These are phyloP conservation scores for Ditylenchus dipsaci DNA, from an alignment of 1,140 invertebrate genomes.

Conservation along the genomic window DNA sequence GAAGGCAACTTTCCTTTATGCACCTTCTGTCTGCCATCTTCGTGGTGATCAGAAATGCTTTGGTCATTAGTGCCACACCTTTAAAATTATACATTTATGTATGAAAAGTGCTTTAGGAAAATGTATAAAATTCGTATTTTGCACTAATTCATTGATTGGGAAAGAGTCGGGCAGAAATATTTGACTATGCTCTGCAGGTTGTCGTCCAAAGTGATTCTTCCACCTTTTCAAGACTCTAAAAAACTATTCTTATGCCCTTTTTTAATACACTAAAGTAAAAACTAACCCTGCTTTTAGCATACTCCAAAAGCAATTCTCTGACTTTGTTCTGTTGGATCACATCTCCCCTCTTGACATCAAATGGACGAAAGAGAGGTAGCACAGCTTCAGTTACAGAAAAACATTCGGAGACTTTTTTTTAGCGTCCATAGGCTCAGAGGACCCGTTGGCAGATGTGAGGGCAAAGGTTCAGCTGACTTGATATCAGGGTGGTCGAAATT, in stretches of 20 bases:
- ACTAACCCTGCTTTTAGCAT: conserved; percentile 17
- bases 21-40: conserved; percentile 25
- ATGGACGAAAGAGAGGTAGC: conserved; percentile 10
- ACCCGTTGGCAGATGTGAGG: neutral
- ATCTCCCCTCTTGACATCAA: conserved; percentile 19
- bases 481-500: conserved; percentile 35
- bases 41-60: conserved; percentile 21
- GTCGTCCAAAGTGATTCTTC: conserved; percentile 23
- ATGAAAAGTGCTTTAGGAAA: too few relatives aligned
- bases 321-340: conserved; percentile 27
- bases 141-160: conserved; percentile 30
- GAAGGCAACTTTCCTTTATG: conserved; percentile 12
- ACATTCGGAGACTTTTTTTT: conserved; percentile 25
- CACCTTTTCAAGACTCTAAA: neutral
- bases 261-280: neutral
- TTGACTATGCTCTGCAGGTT: conserved; percentile 26
- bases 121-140: too few relatives aligned
- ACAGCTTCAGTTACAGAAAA: conserved; percentile 39
- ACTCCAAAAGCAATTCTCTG: conserved; percentile 19
- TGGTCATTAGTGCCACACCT: conserved; percentile 25
- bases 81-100: too few relatives aligned
- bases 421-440: neutral
- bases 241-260: neutral
- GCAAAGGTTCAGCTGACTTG: conserved; percentile 17
- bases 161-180: conserved; percentile 25